Evolutionary conservation across 2,113 vertebrate species (phyloP).

Genomic region (Acinonyx jubatus): DNA sequence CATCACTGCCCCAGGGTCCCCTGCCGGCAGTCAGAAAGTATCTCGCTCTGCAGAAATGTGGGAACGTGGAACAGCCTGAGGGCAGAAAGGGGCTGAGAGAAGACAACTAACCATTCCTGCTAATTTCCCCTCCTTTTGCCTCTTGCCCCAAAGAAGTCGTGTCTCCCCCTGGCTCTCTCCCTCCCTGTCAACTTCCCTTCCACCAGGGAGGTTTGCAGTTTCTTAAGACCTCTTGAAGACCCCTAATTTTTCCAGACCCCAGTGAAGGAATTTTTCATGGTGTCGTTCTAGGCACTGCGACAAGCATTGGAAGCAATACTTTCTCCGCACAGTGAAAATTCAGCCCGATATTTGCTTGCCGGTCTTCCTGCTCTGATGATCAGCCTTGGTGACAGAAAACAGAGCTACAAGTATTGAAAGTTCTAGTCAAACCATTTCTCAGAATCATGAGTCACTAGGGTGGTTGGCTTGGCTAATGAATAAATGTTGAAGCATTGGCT

Average conservation of each 20-base stretch:
- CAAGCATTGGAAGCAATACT: neutral
- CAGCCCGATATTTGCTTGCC: neutral
- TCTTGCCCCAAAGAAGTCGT: constrained; percentile 45
- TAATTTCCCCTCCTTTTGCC: neutral
- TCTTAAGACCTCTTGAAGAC: constrained; percentile 36
- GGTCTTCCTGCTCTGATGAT: neutral
- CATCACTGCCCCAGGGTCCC: neutral
- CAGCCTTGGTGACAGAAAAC: constrained; percentile 35
- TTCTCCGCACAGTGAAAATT: neutral
- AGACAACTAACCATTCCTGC: neutral
- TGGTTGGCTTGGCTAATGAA: constrained; percentile 29
- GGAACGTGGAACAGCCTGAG: constrained; percentile 14
- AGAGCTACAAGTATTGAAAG: constrained; percentile 5
- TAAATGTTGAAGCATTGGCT: neutral
- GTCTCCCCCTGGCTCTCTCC: constrained; percentile 37
- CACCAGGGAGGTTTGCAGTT: neutral
- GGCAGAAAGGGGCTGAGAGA: constrained; percentile 31
- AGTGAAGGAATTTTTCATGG: neutral
- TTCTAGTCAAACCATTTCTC: constrained; percentile 16
- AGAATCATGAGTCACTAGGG: neutral
- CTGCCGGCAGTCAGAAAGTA: neutral
- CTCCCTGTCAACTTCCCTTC: constrained; percentile 13
- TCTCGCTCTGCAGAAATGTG: constrained; percentile 49
- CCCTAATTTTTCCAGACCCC: neutral
- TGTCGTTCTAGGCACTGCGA: neutral